Base-by-base conservation (phyloP, 2,113 vertebrate species). In the Merops nubicus region DNA sequence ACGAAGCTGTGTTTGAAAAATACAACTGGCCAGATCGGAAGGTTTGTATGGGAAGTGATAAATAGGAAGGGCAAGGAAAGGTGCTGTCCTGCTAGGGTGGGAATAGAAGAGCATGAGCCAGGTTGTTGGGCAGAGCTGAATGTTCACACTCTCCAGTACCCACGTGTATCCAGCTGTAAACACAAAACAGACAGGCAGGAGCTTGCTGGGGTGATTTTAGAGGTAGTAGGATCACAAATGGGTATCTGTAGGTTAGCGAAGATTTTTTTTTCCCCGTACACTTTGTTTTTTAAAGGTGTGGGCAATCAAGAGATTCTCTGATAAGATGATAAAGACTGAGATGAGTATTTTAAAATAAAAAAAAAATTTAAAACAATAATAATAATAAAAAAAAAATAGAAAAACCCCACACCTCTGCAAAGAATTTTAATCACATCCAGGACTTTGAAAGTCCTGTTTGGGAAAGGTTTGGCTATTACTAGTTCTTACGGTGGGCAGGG, bases 21-120 rank as follows among this genome's bases (percentile, higher is more conserved):
- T 99, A 99, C 96, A 99, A 99, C 95, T 99, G 99, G 99, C 99
- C 99, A 0, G 99, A 99, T 42, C 97, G 98, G 59, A 99, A 98
- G 98, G 99, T 99, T 97, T 85, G 88, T 79, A 43, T 95, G 79
- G 72, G 43, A 28, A 45, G 43, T 5, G 50, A 28, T 25, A 40
- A 72, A 50, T 11, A 18, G 38, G n/a, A 34, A 65, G 34, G 38
- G 47, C 1, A 7, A 38, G 67, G 29, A 59, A 75, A 47, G 19
- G 33, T 34, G 65, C 47, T 70, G 0, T 12, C 23, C 73, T 69
- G 23, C 57, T 16, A 33, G 6, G 56, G 26, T 64, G 76, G 45
- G 50, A 83, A 38, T 13, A 36, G 59, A n/a, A 65, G 21, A 73
- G n/a, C 5, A 0, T 8, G 11, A 91, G 60, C 40, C 51, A 43